phyloP scores from a whole-genome alignment of 2,888 invertebrate genomes.

The Mythimna ferrago region DNA sequence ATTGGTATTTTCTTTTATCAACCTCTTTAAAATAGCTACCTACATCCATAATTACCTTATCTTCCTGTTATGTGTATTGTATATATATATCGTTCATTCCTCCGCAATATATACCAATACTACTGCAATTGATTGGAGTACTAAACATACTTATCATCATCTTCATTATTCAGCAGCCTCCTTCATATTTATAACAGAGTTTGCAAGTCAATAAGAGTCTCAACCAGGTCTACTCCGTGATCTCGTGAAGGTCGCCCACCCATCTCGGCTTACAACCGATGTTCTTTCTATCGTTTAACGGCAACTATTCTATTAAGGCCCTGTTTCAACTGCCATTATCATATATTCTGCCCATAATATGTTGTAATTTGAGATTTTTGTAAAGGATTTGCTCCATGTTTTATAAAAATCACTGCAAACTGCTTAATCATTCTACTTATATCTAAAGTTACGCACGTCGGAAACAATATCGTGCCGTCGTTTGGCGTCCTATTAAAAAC shows the following conservation, averaged over 20 bases:
- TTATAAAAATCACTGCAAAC: conserved; percentile 14
- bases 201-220: background rate
- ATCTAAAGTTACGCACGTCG: conserved; percentile 39
- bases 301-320: background rate
- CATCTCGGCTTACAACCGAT: background rate
- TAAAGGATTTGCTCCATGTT: background rate
- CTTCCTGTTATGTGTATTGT: background rate
- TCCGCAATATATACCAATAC: background rate
- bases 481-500: conserved; percentile 54
- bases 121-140: background rate
- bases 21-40: background rate
- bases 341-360: background rate
- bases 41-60: background rate
- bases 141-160: background rate
- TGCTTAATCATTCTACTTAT: conserved; percentile 36
- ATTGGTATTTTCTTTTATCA: background rate
- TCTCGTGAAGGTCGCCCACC: background rate
- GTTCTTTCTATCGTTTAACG: background rate
- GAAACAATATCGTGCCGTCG: conserved; percentile 50
- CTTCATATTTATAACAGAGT: background rate
- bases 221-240: background rate
- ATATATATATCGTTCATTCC: background rate
- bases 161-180: no score
- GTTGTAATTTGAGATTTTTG: background rate
- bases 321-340: background rate